Evolutionary conservation across 2,113 vertebrate species (phyloP).

Genomic region (Nanorana parkeri): DNA sequence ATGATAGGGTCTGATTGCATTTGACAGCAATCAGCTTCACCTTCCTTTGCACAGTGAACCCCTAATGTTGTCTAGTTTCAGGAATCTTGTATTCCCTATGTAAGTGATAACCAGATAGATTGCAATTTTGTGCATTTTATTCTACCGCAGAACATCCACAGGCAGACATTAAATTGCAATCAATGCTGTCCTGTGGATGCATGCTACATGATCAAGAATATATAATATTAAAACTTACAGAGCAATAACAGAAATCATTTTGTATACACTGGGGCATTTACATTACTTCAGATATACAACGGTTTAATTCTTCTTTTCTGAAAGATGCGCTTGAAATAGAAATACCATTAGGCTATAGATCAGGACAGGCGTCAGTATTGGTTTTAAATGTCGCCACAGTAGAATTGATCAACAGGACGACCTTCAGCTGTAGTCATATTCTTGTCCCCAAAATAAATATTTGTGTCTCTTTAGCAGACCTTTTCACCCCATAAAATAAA

Average conservation of each 20-base stretch:
- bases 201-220: background rate
- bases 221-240: slow-evolving; percentile 4
- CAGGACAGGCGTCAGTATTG: slow-evolving; percentile 46
- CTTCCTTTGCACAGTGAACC: slow-evolving; percentile 8
- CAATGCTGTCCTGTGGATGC: background rate
- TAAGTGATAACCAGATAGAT: background rate
- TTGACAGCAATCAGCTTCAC: slow-evolving; percentile 1
- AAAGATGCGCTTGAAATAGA: slow-evolving; percentile 48
- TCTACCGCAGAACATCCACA: background rate
- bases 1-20: background rate
- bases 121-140: background rate
- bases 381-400: slow-evolving; percentile 48
- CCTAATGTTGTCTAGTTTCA: slow-evolving; percentile 4
- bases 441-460: slow-evolving; percentile 35
- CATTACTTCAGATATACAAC: slow-evolving; percentile 1
- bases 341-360: slow-evolving; percentile 48
- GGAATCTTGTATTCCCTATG: background rate
- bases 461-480: slow-evolving; percentile 7
- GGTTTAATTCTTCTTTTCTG: slow-evolving; percentile 28
- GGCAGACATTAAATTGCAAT: slow-evolving; percentile 2
- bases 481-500: no score
- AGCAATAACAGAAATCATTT: slow-evolving; percentile 2
- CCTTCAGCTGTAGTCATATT: slow-evolving; percentile 35
- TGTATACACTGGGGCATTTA: background rate
- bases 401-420: slow-evolving; percentile 34